Conservation (phyloP, 2,113 vertebrate genomes). For the Hippocampus abdominalis region DNA sequence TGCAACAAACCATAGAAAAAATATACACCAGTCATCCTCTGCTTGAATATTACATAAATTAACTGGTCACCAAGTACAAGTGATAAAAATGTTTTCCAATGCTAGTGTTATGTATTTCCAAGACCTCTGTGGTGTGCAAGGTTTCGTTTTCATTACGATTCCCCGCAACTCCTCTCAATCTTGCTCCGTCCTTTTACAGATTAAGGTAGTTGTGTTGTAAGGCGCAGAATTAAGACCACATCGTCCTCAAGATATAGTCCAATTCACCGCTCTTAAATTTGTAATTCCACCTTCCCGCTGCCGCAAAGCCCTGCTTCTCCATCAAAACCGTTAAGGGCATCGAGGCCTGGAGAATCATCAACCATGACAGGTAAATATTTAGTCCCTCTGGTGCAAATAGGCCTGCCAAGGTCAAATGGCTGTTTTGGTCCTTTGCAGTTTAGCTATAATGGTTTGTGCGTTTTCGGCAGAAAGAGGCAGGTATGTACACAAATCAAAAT, state of each 20-base stretch:
- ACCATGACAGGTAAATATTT: conserved; percentile 77
- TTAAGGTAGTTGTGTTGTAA: conserved; percentile 66
- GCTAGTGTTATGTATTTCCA: not conserved
- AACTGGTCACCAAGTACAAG: not conserved
- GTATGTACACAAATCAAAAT: conserved; percentile 47
- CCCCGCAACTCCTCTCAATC: conserved; percentile 55
- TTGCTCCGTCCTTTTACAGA: conserved; percentile 61
- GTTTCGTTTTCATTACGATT: conserved; percentile 59
- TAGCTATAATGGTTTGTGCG: conserved; percentile 51
- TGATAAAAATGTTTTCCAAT: not conserved
- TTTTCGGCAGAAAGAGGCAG: conserved; percentile 40
- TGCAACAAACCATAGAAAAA: not conserved
- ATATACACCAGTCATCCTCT: too few relatives aligned
- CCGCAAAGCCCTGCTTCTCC: conserved; percentile 66
- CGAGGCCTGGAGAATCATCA: conserved; percentile 71
- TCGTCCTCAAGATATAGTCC: conserved; percentile 65
- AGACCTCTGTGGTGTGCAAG: not conserved
- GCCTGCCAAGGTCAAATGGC: conserved; percentile 68
- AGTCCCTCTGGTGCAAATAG: conserved; percentile 71
- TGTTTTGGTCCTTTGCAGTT: conserved; percentile 50
- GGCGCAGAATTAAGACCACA: conserved; percentile 62
- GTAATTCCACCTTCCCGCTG: conserved; percentile 62
- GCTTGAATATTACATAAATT: not conserved
- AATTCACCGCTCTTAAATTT: conserved; percentile 71
- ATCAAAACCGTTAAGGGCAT: conserved; percentile 71